Conservation (phyloP, 2,113 vertebrate species). For the Planiliza haematocheilus region DNA sequence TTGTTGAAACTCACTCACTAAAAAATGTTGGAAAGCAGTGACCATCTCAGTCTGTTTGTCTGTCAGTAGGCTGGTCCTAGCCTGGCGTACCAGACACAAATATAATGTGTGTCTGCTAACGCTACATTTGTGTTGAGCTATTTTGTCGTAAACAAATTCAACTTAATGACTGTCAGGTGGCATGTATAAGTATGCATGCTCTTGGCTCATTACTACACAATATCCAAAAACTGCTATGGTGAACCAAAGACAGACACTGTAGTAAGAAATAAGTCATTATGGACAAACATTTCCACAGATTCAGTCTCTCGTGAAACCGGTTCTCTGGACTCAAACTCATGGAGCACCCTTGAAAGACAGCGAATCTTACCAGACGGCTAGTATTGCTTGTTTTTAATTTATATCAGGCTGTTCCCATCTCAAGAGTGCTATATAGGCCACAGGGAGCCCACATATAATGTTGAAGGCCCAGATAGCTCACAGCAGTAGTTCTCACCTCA, state of each 20-base stretch:
- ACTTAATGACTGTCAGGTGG: too few relatives aligned
- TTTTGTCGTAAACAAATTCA: too few relatives aligned
- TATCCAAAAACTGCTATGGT: background rate
- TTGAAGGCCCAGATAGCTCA: slow-evolving; percentile 54
- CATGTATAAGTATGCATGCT: too few relatives aligned
- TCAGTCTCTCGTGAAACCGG: slow-evolving; percentile 10
- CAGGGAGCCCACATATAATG: slow-evolving; percentile 54
- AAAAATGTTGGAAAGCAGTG: too few relatives aligned
- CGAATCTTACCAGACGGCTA: slow-evolving; percentile 62
- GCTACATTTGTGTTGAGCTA: too few relatives aligned
- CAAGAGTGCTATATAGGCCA: slow-evolving; percentile 27
- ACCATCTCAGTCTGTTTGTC: too few relatives aligned
- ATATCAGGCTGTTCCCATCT: slow-evolving; percentile 57
- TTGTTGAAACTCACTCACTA: too few relatives aligned
- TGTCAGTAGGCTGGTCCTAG: too few relatives aligned
- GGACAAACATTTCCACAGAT: slow-evolving; percentile 5
- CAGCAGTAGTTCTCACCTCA: slow-evolving; percentile 58
- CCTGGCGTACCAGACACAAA: too few relatives aligned
- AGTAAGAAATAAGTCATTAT: too few relatives aligned
- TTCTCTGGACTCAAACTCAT: slow-evolving; percentile 42
- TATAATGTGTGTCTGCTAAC: too few relatives aligned
- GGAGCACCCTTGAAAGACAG: slow-evolving; percentile 28
- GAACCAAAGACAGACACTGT: background rate
- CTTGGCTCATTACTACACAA: background rate
- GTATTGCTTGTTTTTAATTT: slow-evolving; percentile 59